Evolutionary conservation across 2,797 vertebrate genomes (phyloP).

Genomic region (Sphenopsis melanotis): DNA sequence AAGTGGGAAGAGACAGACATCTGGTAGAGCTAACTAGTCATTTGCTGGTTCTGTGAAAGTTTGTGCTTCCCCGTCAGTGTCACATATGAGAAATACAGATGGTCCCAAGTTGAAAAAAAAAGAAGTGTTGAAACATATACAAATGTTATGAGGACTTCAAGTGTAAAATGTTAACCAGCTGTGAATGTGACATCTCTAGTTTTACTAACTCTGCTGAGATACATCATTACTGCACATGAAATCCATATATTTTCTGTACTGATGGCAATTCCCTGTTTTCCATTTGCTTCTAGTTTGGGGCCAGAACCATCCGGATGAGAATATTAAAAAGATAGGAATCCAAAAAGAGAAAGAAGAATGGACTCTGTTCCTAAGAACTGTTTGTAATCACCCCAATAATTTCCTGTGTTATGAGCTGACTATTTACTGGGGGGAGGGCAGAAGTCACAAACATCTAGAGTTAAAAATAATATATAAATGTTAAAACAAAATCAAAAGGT

Average conservation of each 20-base stretch:
- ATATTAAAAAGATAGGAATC: not conserved
- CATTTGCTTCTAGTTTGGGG: conserved; percentile 7
- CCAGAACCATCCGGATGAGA: not conserved
- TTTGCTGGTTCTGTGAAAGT: conserved; percentile 54
- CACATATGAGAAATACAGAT: conserved; percentile 56
- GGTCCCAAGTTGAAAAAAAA: not conserved
- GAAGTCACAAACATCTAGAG: conserved; percentile 38
- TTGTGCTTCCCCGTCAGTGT: conserved; percentile 45
- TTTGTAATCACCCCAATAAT: conserved; percentile 49
- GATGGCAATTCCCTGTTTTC: not conserved
- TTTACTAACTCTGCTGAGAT: conserved; percentile 37
- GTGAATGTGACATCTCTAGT: conserved; percentile 43
- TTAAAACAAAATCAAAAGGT: conserved; percentile 64
- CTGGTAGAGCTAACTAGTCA: conserved; percentile 54
- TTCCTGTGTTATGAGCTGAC: conserved; percentile 64
- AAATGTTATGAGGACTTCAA: conserved; percentile 35
- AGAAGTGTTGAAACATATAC: conserved; percentile 53
- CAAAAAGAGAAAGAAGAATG: not conserved
- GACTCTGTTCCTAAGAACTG: not conserved
- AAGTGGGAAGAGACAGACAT: conserved; percentile 44
- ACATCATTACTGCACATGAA: conserved; percentile 2
- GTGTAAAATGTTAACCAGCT: conserved; percentile 55
- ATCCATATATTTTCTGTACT: not conserved
- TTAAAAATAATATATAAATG: conserved; percentile 68
- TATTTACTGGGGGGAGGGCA: conserved; percentile 17